These are phyloP conservation scores for Suillia variegata DNA, from an alignment of 2,888 invertebrate genomes.

Conservation along the genomic window DNA sequence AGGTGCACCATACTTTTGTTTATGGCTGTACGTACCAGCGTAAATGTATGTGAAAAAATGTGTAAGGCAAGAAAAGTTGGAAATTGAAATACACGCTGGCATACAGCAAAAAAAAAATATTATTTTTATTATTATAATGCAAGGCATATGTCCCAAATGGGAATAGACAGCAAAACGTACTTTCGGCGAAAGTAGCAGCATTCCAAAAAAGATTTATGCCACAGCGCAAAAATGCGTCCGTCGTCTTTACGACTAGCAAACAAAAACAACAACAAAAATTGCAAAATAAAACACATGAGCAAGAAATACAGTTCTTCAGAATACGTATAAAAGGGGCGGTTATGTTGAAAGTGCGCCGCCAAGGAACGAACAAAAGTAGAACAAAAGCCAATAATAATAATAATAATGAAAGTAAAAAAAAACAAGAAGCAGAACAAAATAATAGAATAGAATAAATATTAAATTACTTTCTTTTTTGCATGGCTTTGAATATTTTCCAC, in stretches of 20 bases:
- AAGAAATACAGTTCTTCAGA: not conserved
- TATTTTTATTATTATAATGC: slow-evolving; percentile 47
- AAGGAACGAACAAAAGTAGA: not conserved
- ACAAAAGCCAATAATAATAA: slow-evolving; percentile 1
- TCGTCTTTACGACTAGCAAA: too few relatives aligned
- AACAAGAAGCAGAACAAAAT: too few relatives aligned
- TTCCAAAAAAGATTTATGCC: slow-evolving; percentile 2
- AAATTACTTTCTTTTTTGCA: slow-evolving; percentile 11
- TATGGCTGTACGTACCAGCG: too few relatives aligned
- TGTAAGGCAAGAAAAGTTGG: slow-evolving; percentile 1
- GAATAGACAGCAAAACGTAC: too few relatives aligned
- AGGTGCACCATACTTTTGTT: too few relatives aligned
- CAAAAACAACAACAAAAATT: too few relatives aligned
- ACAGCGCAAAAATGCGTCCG: not conserved
- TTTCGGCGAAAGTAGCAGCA: not conserved
- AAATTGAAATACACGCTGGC: not conserved
- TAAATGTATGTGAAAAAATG: not conserved
- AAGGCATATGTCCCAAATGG: slow-evolving; percentile 55
- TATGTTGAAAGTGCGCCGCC: not conserved
- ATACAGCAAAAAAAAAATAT: slow-evolving; percentile 10
- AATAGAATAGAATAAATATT: slow-evolving; percentile 11
- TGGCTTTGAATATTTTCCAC: too few relatives aligned
- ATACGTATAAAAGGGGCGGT: not conserved
- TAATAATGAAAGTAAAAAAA: not conserved
- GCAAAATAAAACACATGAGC: not conserved